phyloP scores from a whole-genome alignment of 2,888 invertebrate species.

The Parnassius orleans region DNA sequence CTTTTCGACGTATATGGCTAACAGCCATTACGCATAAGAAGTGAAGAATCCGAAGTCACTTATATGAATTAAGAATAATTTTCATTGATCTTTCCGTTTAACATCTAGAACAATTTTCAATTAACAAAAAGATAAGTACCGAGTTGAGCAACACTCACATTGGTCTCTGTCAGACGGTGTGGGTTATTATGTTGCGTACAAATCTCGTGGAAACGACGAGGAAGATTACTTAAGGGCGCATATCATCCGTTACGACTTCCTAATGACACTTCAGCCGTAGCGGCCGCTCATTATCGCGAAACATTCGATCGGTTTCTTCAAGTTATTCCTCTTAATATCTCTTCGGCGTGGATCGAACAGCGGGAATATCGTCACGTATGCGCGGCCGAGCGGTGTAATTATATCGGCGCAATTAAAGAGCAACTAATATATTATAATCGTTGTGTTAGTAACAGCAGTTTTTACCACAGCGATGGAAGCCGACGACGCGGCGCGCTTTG shows the following conservation, averaged over 20 bases:
- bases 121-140: slow-evolving; percentile 14
- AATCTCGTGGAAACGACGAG: slow-evolving; percentile 60
- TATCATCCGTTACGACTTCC: slow-evolving; percentile 75
- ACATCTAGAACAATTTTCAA: slow-evolving; percentile 28
- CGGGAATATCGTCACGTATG: slow-evolving; percentile 79
- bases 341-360: slow-evolving; percentile 59
- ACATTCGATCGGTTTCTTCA: slow-evolving; percentile 72
- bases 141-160: slow-evolving; percentile 14
- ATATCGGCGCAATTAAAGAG: slow-evolving; percentile 78
- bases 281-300: slow-evolving; percentile 75
- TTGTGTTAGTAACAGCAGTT: slow-evolving; percentile 71
- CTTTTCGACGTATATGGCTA: slow-evolving; percentile 48
- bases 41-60: slow-evolving; percentile 30
- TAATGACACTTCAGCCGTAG: slow-evolving; percentile 78
- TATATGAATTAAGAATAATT: slow-evolving; percentile 18
- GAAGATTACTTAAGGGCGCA: slow-evolving; percentile 71
- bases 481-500: slow-evolving; percentile 56
- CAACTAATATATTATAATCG: slow-evolving; percentile 81
- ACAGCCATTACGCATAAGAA: slow-evolving; percentile 46
- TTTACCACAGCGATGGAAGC: slow-evolving; percentile 66
- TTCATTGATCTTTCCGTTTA: slow-evolving; percentile 33
- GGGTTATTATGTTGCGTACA: slow-evolving; percentile 63
- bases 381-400: slow-evolving; percentile 70
- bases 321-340: slow-evolving; percentile 79
- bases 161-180: slow-evolving; percentile 13